A percentile compares a stretch with the other conserved stretches of the same genome.
Evolutionary conservation across 2,888 invertebrate species (phyloP).

Genomic region (Notodromas monacha): DNA sequence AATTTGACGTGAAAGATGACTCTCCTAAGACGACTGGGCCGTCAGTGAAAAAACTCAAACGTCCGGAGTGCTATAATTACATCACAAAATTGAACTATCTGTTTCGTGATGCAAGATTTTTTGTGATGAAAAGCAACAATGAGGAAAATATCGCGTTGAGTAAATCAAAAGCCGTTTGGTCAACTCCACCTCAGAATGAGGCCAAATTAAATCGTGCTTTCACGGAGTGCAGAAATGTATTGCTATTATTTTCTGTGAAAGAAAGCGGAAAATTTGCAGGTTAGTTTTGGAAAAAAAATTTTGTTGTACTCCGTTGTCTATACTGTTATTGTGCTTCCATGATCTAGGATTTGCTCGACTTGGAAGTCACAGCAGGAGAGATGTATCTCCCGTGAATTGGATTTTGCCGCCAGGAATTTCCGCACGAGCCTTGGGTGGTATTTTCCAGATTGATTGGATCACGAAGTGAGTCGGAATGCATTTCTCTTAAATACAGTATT

Average conservation of each 20-base stretch:
- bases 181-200: constrained; percentile 85
- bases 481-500: constrained; percentile 8
- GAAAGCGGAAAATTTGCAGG: constrained; percentile 58
- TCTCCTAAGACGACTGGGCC: too few species aligned
- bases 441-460: constrained; percentile 89
- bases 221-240: constrained; percentile 63
- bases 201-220: constrained; percentile 77
- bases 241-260: constrained; percentile 83
- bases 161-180: constrained; percentile 87
- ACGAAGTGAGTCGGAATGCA: constrained; percentile 22
- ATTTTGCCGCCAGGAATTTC: constrained; percentile 68
- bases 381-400: constrained; percentile 68
- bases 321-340: constrained; percentile 1
- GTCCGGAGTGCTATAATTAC: constrained; percentile 10
- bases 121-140: constrained; percentile 89
- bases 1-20: too few species aligned
- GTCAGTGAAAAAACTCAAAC: too few species aligned
- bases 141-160: constrained; percentile 78
- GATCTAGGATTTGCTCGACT: constrained; percentile 57
- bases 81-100: constrained; percentile 46
- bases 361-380: constrained; percentile 53
- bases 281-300: constrained; percentile 10
- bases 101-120: constrained; percentile 70
- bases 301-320: not conserved
- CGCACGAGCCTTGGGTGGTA: constrained; percentile 68